Evolutionary conservation across 2,797 vertebrate species (phyloP), one percentile per base, ranked within the genome.

Genomic region (Gobionotothen gibberifrons): DNA sequence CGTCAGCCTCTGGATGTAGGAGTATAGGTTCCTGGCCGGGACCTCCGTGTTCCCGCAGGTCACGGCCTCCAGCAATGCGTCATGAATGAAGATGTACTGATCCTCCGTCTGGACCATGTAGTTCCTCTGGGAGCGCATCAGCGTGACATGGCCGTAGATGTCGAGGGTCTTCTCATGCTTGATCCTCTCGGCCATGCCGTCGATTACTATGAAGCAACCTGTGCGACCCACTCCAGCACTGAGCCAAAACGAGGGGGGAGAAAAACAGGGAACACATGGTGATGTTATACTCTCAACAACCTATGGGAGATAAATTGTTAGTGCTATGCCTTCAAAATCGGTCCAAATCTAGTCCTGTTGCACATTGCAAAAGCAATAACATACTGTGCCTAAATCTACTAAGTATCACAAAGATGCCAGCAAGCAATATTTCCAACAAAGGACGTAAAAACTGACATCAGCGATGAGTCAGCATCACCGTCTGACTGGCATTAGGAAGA

Each of bases 61-160:
- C 89, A 98, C 96, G 36, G 97, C 97, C 92, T 99, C 98, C 92
- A 97, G 93, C 93, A 99, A 94, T 1, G 98, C 97, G 68, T 99
- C 98, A 0, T 99, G 97, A 88, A 99, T 99, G 92, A 99, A 99
- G 91, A 98, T 95, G 90, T 99, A 99, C 88, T 99, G 98, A 94
- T 99, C 98, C 93, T 99, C 98, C 13, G 98, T 99, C 87, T 99
- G 98, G 87, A 99, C 98, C 98, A 99, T 99, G 93, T 99, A 99
- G 95, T 99, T 99, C 91, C 98, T 95, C 94, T 99, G 97, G 19
- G 98, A 97, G 93, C 98, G 96, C 97, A 99, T 99, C 92, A 99
- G 94, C 43, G 98, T 99, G 92, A 98, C 98, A 59, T 99, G 98
- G 83, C 98, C 97, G 85, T 99, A 99, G 93, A 98, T 96, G 94